A percentile compares a stretch with the other conserved stretches of the same genome.
phyloP scores from a whole-genome alignment of 2,113 vertebrate genomes.

The Narcine bancroftii region DNA sequence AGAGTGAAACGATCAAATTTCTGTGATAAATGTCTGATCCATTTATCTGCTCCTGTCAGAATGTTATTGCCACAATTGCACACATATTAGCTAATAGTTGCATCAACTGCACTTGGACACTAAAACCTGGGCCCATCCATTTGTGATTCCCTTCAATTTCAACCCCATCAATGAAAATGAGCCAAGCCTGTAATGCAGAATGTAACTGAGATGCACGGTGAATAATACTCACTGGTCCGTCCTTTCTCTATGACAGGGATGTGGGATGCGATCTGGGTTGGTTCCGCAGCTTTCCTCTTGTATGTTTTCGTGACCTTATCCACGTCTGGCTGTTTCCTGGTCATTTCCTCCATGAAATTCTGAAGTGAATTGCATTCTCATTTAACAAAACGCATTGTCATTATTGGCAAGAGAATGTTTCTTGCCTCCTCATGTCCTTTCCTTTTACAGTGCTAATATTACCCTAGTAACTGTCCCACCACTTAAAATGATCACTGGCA shows the following conservation, averaged over 20 bases:
- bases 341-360: slow-evolving; percentile 98
- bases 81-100: no score
- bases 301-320: slow-evolving; percentile 97
- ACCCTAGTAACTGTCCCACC: background rate
- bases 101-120: no score
- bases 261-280: slow-evolving; percentile 70
- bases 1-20: background rate
- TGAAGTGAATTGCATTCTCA: slow-evolving; percentile 50
- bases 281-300: slow-evolving; percentile 75
- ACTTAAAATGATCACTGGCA: background rate
- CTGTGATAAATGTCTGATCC: background rate
- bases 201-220: background rate
- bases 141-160: background rate
- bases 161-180: background rate
- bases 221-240: slow-evolving; percentile 45
- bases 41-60: no score
- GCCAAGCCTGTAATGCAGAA: background rate
- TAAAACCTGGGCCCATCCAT: background rate
- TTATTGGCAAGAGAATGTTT: background rate
- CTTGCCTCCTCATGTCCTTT: background rate
- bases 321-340: slow-evolving; percentile 95
- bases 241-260: slow-evolving; percentile 89
- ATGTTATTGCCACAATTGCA: no score
- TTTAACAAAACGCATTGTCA: slow-evolving; percentile 35
- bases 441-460: background rate